These are phyloP conservation scores for Gobionotothen gibberifrons DNA, from an alignment of 2,797 vertebrate species.

Conservation along the genomic window DNA sequence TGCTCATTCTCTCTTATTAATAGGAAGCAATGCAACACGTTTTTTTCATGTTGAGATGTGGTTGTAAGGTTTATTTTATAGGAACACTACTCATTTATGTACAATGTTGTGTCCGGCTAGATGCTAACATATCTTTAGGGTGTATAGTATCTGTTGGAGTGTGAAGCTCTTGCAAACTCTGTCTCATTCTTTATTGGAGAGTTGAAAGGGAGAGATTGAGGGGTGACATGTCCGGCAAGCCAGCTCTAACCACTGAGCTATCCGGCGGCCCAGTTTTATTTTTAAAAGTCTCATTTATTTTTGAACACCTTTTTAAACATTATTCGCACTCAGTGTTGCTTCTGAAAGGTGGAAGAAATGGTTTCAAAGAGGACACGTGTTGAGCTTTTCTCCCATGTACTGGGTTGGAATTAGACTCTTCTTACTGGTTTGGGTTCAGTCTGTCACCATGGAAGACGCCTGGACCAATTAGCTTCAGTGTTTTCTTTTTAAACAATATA, in stretches of 20 bases:
- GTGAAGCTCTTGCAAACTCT: background rate
- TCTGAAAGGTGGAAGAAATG: background rate
- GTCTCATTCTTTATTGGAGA: too few relatives aligned
- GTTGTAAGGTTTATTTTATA: too few relatives aligned
- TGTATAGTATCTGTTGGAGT: background rate
- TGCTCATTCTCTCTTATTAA: too few relatives aligned
- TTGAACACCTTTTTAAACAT: background rate
- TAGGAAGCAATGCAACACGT: too few relatives aligned
- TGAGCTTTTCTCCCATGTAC: background rate
- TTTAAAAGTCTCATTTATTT: background rate
- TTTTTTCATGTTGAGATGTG: too few relatives aligned
- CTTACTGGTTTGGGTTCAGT: background rate
- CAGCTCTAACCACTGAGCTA: too few relatives aligned
- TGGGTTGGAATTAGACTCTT: background rate
- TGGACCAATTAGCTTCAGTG: too few relatives aligned
- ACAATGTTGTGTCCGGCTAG: too few relatives aligned
- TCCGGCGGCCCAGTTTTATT: too few relatives aligned
- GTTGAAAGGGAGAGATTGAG: too few relatives aligned
- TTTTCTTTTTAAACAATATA: background rate
- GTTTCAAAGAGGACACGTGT: background rate
- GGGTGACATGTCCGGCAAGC: too few relatives aligned
- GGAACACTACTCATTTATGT: too few relatives aligned
- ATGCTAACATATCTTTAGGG: background rate
- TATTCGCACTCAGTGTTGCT: background rate
- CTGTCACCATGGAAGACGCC: background rate